Conservation (phyloP, 2,888 invertebrate species). For the Xestoiulus laeticollis region DNA sequence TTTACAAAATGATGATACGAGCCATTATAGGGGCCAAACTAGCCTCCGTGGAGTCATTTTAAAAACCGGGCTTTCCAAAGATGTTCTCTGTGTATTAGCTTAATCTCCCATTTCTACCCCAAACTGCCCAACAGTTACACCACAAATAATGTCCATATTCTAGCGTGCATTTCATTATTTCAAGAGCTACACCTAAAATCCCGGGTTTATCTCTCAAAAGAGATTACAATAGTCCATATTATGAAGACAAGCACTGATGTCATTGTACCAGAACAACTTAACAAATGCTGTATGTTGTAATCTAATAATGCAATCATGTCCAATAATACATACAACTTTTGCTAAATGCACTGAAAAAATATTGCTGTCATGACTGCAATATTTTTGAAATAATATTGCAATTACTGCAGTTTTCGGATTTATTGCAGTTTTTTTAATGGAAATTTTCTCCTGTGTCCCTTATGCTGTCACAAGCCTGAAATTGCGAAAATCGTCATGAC, state of each 20-base stretch:
- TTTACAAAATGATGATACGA: constrained; percentile 33
- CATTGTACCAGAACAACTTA: not conserved
- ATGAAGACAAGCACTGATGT: too few species aligned
- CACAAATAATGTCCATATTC: not conserved
- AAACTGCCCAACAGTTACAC: not conserved
- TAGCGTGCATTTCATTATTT: not conserved
- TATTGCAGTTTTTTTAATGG: too few species aligned
- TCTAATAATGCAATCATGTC: too few species aligned
- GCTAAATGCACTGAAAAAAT: too few species aligned
- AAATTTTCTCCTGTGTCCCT: too few species aligned
- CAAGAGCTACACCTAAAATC: not conserved
- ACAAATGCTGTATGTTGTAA: too few species aligned
- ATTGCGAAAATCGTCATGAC: not conserved
- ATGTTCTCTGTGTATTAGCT: not conserved
- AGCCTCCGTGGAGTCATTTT: not conserved
- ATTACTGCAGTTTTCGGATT: too few species aligned
- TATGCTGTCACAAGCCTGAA: too few species aligned
- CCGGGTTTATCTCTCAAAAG: not conserved
- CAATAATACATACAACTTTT: too few species aligned
- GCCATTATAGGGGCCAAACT: constrained; percentile 7
- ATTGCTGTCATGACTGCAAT: too few species aligned
- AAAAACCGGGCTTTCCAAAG: not conserved
- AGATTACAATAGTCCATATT: not conserved
- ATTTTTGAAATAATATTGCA: too few species aligned
- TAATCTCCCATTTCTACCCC: not conserved